Conservation (phyloP, 1,140 invertebrate species). For the Polypedilum vanderplanki region DNA sequence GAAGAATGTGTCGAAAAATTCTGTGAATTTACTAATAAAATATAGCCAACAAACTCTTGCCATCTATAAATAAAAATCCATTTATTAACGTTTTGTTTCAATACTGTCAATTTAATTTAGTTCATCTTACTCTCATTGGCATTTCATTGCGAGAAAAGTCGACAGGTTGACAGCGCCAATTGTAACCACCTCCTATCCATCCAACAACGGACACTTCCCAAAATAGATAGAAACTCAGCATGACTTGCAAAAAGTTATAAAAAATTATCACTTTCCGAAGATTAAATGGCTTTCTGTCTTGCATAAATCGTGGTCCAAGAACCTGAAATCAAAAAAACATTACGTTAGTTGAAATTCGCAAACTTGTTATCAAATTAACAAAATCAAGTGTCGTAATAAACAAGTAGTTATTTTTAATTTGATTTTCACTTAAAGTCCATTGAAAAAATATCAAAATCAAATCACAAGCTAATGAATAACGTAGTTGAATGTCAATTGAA, state of each 20-base stretch:
- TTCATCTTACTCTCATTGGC: constrained; percentile 52
- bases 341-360: background rate
- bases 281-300: constrained; percentile 79
- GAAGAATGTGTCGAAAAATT: constrained; percentile 73
- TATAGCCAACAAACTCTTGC: constrained; percentile 71
- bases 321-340: constrained; percentile 46
- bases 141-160: constrained; percentile 69
- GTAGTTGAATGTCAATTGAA: background rate
- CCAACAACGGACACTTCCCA: constrained; percentile 63
- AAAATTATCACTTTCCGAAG: constrained; percentile 69
- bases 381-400: background rate
- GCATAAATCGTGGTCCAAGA: constrained; percentile 80
- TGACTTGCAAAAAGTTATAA: constrained; percentile 82
- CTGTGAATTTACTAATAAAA: constrained; percentile 72
- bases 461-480: background rate
- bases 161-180: constrained; percentile 80
- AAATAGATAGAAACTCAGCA: constrained; percentile 77
- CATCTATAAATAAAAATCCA: constrained; percentile 48
- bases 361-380: constrained; percentile 3
- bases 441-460: background rate
- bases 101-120: background rate
- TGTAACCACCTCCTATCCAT: constrained; percentile 68
- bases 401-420: background rate
- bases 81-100: background rate
- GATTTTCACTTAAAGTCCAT: background rate